Evolutionary conservation across 2,888 invertebrate genomes (phyloP).

Genomic region (Eupithecia vulgata): DNA sequence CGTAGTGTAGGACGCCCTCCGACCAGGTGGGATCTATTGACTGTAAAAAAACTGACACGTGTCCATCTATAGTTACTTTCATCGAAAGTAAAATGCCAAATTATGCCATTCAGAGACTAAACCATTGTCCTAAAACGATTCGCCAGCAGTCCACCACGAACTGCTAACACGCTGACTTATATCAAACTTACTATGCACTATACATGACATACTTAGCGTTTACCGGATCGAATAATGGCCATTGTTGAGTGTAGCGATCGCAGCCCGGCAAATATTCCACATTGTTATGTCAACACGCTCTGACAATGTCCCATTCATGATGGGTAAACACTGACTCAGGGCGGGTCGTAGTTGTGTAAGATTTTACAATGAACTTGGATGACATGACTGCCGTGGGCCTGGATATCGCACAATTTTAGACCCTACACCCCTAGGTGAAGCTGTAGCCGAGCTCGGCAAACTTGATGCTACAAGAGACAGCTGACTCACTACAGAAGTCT

Average conservation of each 20-base stretch:
- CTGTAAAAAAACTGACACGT: too few relatives aligned
- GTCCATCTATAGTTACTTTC: background rate
- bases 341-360: background rate
- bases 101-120: too few relatives aligned
- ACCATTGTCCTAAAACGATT: background rate
- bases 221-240: conserved; percentile 25
- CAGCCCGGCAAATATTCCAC: conserved; percentile 22
- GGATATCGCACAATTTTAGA: background rate
- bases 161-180: conserved; percentile 2
- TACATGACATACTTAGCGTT: conserved; percentile 16
- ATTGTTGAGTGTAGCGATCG: conserved; percentile 30
- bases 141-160: background rate
- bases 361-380: conserved; percentile 2
- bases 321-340: conserved; percentile 34
- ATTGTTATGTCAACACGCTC: conserved; percentile 36
- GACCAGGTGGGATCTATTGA: too few relatives aligned
- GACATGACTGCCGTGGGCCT: background rate
- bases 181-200: conserved; percentile 4
- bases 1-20: too few relatives aligned
- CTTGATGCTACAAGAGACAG: background rate
- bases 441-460: background rate
- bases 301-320: conserved; percentile 40
- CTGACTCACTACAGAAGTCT: too few relatives aligned
- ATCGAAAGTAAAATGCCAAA: background rate
- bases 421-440: background rate